A percentile compares a stretch with the other conserved stretches of the same genome.
phyloP scores from a whole-genome alignment of 1,140 invertebrate species.

The Drosophila trapezifrons region DNA sequence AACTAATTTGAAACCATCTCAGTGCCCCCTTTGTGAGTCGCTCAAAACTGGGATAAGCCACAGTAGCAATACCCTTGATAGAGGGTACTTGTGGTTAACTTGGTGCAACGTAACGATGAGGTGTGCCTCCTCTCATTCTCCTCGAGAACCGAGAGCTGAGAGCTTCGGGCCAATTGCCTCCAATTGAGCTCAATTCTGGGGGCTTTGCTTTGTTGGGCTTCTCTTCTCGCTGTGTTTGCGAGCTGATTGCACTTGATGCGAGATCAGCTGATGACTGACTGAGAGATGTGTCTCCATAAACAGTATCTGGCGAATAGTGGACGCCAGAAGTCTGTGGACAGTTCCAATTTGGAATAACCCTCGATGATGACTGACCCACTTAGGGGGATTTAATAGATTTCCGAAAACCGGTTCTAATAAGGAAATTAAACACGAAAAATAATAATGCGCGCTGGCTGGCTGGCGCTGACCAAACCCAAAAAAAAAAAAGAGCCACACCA shows the following conservation, averaged over 20 bases:
- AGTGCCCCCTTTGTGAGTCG: neutral
- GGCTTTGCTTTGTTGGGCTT: constrained; percentile 44
- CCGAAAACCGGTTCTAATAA: constrained; percentile 70
- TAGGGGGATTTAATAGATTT: constrained; percentile 46
- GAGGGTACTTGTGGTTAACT: constrained; percentile 21
- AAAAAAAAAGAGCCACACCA: constrained; percentile 13
- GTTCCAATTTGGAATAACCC: constrained; percentile 26
- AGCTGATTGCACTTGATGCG: constrained; percentile 58
- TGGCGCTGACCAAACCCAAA: constrained; percentile 37
- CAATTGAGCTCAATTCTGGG: constrained; percentile 77
- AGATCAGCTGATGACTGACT: constrained; percentile 65
- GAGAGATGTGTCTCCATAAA: neutral
- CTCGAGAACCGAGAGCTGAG: neutral
- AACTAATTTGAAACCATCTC: neutral
- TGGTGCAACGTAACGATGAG: constrained; percentile 1
- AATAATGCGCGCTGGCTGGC: constrained; percentile 8
- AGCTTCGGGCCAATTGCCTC: constrained; percentile 62
- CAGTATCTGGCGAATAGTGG: neutral
- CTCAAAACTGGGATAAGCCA: neutral
- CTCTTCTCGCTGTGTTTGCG: constrained; percentile 4
- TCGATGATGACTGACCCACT: constrained; percentile 59
- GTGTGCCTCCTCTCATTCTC: constrained; percentile 4
- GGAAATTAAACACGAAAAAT: constrained; percentile 63
- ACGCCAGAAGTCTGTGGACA: constrained; percentile 10
- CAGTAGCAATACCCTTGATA: constrained; percentile 17